Percentiles rank a stretch among this genome's conserved stretches.
Conservation (phyloP, 2,888 invertebrate species). For the Adelphocoris suturalis region DNA sequence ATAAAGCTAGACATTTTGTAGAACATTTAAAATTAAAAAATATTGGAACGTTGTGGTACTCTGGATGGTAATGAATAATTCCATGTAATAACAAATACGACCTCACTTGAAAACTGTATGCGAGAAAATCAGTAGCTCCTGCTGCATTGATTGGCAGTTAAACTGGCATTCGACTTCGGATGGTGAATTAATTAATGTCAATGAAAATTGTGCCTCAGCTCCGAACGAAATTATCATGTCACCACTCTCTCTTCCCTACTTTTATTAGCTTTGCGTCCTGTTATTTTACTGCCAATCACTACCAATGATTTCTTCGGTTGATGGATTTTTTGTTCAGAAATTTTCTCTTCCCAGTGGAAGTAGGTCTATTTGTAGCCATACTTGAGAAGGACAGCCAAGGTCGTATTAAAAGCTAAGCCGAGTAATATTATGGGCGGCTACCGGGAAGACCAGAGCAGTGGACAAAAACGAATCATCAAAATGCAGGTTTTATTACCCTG, state of each 20-base stretch:
- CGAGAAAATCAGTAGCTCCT: not conserved
- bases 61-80: no score
- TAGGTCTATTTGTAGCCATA: not conserved
- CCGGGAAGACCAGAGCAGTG: not conserved
- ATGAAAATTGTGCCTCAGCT: not conserved
- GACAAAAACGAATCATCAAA: not conserved
- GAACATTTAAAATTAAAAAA: no score
- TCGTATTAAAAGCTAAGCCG: not conserved
- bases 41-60: no score
- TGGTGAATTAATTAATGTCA: not conserved
- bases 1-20: no score
- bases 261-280: not conserved
- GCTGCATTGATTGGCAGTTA: not conserved
- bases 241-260: not conserved
- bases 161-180: not conserved
- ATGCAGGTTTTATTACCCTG: constrained; percentile 41
- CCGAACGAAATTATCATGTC: not conserved
- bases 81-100: not conserved
- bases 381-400: constrained; percentile 8
- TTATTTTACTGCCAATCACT: not conserved
- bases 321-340: not conserved
- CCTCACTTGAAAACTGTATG: not conserved
- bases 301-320: no score
- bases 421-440: constrained; percentile 11
- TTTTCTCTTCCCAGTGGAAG: not conserved